phyloP scores from a whole-genome alignment of 2,888 invertebrate genomes.

The Chymomyza caudatula region DNA sequence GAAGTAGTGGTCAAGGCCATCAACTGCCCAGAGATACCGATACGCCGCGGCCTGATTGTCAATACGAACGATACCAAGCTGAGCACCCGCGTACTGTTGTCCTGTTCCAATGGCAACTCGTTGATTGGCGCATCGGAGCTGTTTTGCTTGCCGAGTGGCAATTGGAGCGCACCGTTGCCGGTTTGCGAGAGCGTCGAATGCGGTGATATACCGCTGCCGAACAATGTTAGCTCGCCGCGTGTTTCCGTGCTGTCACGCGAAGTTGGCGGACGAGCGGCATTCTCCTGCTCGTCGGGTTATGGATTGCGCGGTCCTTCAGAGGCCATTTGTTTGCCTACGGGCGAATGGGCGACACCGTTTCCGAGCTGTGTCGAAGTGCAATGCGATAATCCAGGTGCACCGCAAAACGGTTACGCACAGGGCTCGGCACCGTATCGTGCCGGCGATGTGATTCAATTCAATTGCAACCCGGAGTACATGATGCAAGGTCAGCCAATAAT shows the following conservation, averaged over 20 bases:
- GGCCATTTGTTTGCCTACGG: constrained; percentile 86
- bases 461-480: constrained; percentile 92
- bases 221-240: constrained; percentile 82
- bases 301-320: constrained; percentile 86
- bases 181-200: constrained; percentile 92
- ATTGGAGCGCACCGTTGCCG: constrained; percentile 90
- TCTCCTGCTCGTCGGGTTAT: constrained; percentile 88
- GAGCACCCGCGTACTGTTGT: constrained; percentile 85
- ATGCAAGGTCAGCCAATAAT: constrained; percentile 94
- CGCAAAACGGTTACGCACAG: constrained; percentile 88
- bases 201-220: constrained; percentile 83
- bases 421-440: constrained; percentile 88
- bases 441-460: constrained; percentile 91
- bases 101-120: constrained; percentile 89
- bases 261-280: constrained; percentile 89
- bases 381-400: constrained; percentile 86
- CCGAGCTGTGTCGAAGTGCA: constrained; percentile 90
- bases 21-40: constrained; percentile 87
- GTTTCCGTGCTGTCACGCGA: constrained; percentile 87
- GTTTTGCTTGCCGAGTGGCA: constrained; percentile 88
- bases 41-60: constrained; percentile 85
- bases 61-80: constrained; percentile 86
- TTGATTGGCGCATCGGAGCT: constrained; percentile 87
- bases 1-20: constrained; percentile 88
- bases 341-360: constrained; percentile 87